phyloP scores from a whole-genome alignment of 2,113 vertebrate species.

The Daubentonia madagascariensis region DNA sequence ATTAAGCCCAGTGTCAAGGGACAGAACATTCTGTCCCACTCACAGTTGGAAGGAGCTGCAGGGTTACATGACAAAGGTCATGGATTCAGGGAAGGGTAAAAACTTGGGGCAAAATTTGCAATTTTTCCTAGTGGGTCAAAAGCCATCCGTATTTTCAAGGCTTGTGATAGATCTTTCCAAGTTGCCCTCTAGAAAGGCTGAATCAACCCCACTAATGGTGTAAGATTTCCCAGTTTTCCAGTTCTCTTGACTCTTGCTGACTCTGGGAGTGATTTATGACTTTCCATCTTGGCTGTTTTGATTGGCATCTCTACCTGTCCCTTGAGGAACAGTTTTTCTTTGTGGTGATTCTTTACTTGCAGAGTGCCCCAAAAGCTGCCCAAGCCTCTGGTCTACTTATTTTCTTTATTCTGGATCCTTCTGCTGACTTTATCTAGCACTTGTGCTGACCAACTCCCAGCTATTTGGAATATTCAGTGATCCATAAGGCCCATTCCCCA shows the following conservation, averaged over 20 bases:
- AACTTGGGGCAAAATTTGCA: neutral
- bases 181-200: neutral
- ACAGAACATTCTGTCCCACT: neutral
- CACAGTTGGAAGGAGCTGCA: neutral
- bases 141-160: neutral
- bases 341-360: neutral
- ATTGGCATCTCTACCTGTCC: neutral
- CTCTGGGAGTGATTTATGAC: neutral
- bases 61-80: neutral
- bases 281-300: neutral
- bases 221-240: neutral
- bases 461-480: neutral
- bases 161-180: neutral
- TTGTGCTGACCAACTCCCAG: neutral
- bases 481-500: neutral
- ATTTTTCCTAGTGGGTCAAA: neutral
- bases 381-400: neutral
- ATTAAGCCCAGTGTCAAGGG: neutral
- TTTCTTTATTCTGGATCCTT: neutral
- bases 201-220: neutral
- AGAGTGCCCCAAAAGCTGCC: neutral
- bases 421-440: neutral
- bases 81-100: neutral
- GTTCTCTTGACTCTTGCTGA: neutral
- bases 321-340: neutral